Base-by-base conservation (phyloP, 1,140 invertebrate genomes). In the Lucilia sericata region DNA sequence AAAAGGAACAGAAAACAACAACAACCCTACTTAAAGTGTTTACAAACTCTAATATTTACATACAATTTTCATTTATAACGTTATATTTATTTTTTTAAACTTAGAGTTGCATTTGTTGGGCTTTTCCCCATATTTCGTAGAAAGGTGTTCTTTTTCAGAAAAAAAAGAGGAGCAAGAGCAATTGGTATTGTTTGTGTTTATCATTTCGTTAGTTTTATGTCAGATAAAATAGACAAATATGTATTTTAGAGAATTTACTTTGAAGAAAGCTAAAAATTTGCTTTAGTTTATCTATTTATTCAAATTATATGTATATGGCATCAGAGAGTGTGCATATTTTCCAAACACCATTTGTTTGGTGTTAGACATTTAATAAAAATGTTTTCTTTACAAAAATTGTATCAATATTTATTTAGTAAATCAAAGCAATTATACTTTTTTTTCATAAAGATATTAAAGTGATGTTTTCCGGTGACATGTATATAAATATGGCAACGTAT, bases 321-420 rank as follows among this genome's bases (percentile, higher is more conserved):
- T 3, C 12, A 12, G 12, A 12, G 12, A 7, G 13, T 55, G 13
- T 55, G 17, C 12, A 14, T 55, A 12, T 55, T 55, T 17, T 55
- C 13, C 51, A n/a, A 70, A 70, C 65, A 70, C 65, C 65, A 70
- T 25, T 21, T 65, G 60, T 13, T 30, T 70, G 65, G 5, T 55
- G 65, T 70, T 70, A 70, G 65, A 70, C 65, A 55, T 19, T 70
- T 70, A 70, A 70, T 19, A 70, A 70, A n/a, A 70, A 70, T 70
- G 25, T 70, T 70, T 70, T 70, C 19, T 7, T 55, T 55, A 17
- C 7, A 55, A 55, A 17, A 30, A 30, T 30, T 30, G 3, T 1
- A 7, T 55, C 51, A 55, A 55, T 55, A 21, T 70, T 70, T 70
- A 21, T n/a, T 21, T 70, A 70, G 10, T 70, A 70, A 70, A 70